phyloP scores from a whole-genome alignment of 2,113 vertebrate genomes.

The Sinosuthora webbiana region DNA sequence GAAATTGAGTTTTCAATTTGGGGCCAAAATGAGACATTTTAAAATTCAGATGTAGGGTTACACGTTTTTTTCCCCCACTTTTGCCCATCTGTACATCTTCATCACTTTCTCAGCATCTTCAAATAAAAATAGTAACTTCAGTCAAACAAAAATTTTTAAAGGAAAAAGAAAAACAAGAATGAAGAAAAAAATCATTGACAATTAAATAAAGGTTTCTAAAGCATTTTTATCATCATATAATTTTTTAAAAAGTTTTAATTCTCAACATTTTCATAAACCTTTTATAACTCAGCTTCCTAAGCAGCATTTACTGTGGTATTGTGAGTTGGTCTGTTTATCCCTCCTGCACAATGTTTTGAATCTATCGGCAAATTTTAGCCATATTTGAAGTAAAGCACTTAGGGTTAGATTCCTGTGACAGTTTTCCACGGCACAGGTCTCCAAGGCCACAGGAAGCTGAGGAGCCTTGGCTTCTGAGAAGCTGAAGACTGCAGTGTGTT shows the following conservation, averaged over 20 bases:
- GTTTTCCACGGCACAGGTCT: not conserved
- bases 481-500: not conserved
- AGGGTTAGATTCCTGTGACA: not conserved
- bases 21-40: not conserved
- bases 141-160: not conserved
- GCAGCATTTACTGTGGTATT: not conserved
- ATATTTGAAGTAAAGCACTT: not conserved
- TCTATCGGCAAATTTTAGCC: not conserved
- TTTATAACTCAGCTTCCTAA: not conserved
- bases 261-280: not conserved
- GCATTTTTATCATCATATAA: not conserved
- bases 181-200: not conserved
- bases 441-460: not conserved
- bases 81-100: not conserved
- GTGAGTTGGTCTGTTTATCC: not conserved
- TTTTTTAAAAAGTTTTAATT: not conserved
- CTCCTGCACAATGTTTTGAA: not conserved
- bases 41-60: not conserved
- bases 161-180: not conserved
- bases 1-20: not conserved
- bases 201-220: not conserved
- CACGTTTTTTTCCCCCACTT: not conserved
- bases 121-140: not conserved
- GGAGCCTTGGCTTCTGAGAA: not conserved
- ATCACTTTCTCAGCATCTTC: not conserved